Evolutionary conservation across 2,888 invertebrate species (phyloP), one percentile per base, ranked within the genome.

Genomic region (Amphipyra tragopoginis): DNA sequence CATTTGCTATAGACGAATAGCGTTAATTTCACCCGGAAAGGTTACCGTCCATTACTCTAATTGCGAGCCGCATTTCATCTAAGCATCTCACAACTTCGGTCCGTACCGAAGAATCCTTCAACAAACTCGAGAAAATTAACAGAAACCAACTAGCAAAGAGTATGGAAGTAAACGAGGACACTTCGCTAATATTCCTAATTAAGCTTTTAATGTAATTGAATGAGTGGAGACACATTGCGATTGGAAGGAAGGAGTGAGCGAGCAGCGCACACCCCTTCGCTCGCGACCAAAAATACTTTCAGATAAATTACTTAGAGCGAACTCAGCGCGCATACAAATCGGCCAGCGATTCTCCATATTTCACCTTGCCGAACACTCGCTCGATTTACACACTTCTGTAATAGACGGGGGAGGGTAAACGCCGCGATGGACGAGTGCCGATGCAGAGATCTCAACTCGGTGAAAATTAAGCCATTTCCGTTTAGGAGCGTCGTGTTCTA

Each of bases 141-240:
- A 82, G 88, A 86, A 90, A 86, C 86, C 88, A 84, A 88, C 89
- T 89, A 87, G 87, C 87, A 91, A 91, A 90, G 93, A 89, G 90
- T 90, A 89, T 85, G 85, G 86, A 91, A 89, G 86, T 88, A 87
- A 89, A 89, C 87, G 89, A 90, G 86, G 89, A 90, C 86, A 89
- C 88, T 91, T 90, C 80, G 86, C 88, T 92, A 92, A 93, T 93
- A 93, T 92, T 90, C 90, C 90, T 93, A 93, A 94, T 93, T 93
- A 92, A 92, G 92, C 92, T 93, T 91, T 93, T 93, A 93, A 93
- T 91, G 91, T 93, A 94, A 94, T 94, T 93, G 90, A 91, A 93
- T 90, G 87, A 91, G 88, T 88, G 85, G 89, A 90, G 92, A 92
- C 90, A 90, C 87, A 89, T 90, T 87, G 87, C 83, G 84, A 88